Base-by-base conservation (phyloP, 2,888 invertebrate genomes). In the Glyphotaelius pellucidus region DNA sequence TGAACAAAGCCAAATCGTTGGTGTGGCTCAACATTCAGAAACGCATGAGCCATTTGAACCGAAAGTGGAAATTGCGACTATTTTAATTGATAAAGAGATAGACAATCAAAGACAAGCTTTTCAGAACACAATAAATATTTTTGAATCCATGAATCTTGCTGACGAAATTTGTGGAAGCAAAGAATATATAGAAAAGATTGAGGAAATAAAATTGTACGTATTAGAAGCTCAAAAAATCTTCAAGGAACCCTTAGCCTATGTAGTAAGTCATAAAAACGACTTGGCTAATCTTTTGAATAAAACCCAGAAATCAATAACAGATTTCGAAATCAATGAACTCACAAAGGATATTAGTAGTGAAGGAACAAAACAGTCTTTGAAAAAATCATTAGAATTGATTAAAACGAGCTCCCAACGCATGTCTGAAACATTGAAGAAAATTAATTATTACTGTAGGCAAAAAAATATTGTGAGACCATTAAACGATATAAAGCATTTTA, bases 1-100 rank as follows among this genome's bases (percentile, higher is more conserved):
- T 90, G 95, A 95, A 94, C 94, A 95, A 93, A 95, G 94, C 94
- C 95, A 95, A 93, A 95, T 95, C 91, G 94, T 96, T 14, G 95
- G 95, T 91, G 94, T 95, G 83, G 95, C 95, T 25, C 94, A 94
- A 92, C 94, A 94, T 79, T 95, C 95, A 5, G 95, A 96, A 31
- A 47, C 91, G 31, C 90, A 25, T 0, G n/a, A 31, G 93, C 94
- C 7, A 15, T 19, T 85, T 19, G 91, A 91, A 42, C 25, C 32
- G 30, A 86, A 80, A 19, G 32, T 31, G 52, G 90, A 90, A 32
- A 31, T 90, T 31, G 93, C 92, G 15, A 90, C 94, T 1, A 90
- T 93, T 0, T 93, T 94, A 0, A 89, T 94, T 30, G 91, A 94
- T 47, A 93, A 94, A 80, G 94, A 94, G 25, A 87, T 95, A n/a